Base-by-base conservation (phyloP, 2,113 vertebrate species). In the Gasterosteus nipponicus region DNA sequence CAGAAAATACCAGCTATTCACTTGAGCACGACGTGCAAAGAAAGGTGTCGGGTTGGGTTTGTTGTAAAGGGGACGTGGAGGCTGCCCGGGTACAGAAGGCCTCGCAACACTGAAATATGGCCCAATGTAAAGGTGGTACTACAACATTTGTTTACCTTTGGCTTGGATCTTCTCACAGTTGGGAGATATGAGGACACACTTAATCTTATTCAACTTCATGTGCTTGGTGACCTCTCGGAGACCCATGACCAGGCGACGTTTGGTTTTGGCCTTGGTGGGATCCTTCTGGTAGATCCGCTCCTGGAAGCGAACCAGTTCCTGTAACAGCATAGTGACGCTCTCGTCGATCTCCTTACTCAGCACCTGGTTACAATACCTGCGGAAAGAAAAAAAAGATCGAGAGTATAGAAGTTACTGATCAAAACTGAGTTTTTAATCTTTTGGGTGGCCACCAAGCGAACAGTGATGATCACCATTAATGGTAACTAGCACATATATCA, bases 141-240 rank as follows among this genome's bases (percentile, higher is more conserved):
- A 15, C 1, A 35, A 49, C 6, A 58, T 15, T 5, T 3, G 22
- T 22, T 72, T 71, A 98, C 98, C 98, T 95, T 99, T 99, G 60
- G 98, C 96, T 82, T 99, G 97, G 77, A 99, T 99, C 93, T 99
- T 99, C 90, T 99, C 98, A 11, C 98, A 99, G 93, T 99, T 99
- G 54, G 98, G 98, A 63, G 98, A 99, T 90, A 99, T 99, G 85
- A 99, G 96, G 3, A 99, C 97, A 85, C 97, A 99, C 71, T 97
- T 98, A 68, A 99, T 99, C 92, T 98, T 99, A 66, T 95, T 95
- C 29, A 99, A 83, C 75, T 98, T 99, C 98, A 99, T 98, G 85
- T 99, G 98, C 68, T 99, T 99, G 6, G 98, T 99, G 79, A 99
- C 98, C 82, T 99, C 98, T 41, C 98, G 86, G 15, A 99, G 93